These are phyloP conservation scores for Bryconaethiops microstoma DNA, from an alignment of 2,797 vertebrate species.

Conservation along the genomic window DNA sequence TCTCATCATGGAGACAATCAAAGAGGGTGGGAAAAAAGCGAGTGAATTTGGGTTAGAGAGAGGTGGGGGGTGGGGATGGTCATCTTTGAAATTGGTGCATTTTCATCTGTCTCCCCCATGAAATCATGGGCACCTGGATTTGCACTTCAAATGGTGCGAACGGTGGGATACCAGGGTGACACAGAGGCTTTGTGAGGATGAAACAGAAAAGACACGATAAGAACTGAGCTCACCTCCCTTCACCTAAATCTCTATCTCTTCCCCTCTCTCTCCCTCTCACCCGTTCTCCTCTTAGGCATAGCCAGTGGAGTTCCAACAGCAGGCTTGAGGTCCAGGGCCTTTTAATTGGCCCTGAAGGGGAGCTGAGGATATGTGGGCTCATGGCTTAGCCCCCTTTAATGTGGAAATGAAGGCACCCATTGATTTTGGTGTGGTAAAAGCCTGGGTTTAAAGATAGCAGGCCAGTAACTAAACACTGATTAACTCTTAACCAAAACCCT, in stretches of 20 bases:
- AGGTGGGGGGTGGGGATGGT: constrained; percentile 3
- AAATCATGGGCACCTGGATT: constrained; percentile 69
- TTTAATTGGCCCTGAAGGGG: constrained; percentile 20
- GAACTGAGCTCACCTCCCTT: constrained; percentile 2
- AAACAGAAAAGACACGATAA: constrained; percentile 56
- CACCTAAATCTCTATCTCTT: neutral
- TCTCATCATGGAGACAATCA: neutral
- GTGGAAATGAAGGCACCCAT: constrained; percentile 16
- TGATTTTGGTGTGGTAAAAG: constrained; percentile 52
- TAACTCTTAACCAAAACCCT: neutral
- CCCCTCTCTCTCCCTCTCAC: neutral
- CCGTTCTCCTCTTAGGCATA: neutral
- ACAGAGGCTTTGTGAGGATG: constrained; percentile 66
- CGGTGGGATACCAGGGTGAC: constrained; percentile 67
- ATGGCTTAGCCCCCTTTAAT: constrained; percentile 19
- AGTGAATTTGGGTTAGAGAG: constrained; percentile 51
- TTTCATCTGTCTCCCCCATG: constrained; percentile 25
- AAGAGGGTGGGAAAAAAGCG: constrained; percentile 53
- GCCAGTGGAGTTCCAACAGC: neutral
- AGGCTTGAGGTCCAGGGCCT: neutral
- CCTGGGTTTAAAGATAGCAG: constrained; percentile 55
- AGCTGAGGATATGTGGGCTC: constrained; percentile 4
- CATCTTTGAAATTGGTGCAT: constrained; percentile 43
- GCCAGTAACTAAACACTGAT: constrained; percentile 57
- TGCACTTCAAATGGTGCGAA: constrained; percentile 77